Percentiles rank a stretch among this genome's conserved stretches.
These are phyloP conservation scores for Streptopelia turtur DNA, from an alignment of 2,797 vertebrate genomes.

Conservation along the genomic window DNA sequence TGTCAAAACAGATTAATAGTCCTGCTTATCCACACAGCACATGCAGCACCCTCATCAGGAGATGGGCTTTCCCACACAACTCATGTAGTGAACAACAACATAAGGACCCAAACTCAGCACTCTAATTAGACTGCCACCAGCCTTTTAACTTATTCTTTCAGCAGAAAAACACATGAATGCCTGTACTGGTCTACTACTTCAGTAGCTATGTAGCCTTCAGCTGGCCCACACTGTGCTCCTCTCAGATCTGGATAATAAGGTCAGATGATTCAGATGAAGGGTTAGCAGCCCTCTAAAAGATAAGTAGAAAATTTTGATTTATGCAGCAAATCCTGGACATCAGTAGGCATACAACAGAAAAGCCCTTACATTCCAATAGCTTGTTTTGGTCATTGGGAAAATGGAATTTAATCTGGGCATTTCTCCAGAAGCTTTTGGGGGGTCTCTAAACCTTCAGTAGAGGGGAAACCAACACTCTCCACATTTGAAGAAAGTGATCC, in stretches of 20 bases:
- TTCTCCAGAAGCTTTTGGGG: background rate
- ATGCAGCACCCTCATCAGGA: background rate
- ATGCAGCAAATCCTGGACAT: background rate
- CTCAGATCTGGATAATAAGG: background rate
- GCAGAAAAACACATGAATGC: background rate
- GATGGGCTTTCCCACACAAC: background rate
- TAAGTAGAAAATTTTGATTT: background rate
- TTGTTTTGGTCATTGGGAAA: background rate
- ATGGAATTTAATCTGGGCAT: background rate
- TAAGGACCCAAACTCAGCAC: background rate
- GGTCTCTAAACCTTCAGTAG: background rate
- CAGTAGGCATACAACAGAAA: background rate
- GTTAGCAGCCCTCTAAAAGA: background rate
- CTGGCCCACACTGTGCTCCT: background rate
- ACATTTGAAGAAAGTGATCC: background rate
- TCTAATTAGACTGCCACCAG: background rate
- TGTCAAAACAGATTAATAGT: background rate
- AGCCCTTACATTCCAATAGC: background rate
- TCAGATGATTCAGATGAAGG: background rate
- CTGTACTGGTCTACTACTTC: background rate
- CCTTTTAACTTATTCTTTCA: background rate
- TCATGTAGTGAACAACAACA: fast-evolving
- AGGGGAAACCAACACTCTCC: background rate
- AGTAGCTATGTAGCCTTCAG: background rate
- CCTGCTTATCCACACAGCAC: background rate